Percentiles rank a stretch among this genome's conserved stretches.
Conservation (phyloP, 2,888 invertebrate genomes). For the Liopterus haemorrhoidalis region DNA sequence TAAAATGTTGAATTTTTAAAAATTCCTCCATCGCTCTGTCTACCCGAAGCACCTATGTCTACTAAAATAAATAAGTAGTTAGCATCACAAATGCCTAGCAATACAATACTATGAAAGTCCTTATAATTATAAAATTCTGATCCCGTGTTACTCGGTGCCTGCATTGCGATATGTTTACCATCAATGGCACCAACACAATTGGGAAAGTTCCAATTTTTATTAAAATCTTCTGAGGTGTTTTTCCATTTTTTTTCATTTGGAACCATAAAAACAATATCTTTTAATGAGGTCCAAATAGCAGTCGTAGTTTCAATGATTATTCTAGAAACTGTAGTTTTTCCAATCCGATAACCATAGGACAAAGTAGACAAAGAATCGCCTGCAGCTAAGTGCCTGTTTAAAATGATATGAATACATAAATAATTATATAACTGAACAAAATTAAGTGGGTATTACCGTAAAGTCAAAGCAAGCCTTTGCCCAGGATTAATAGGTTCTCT, state of each 20-base stretch:
- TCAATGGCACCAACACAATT: conserved; percentile 9
- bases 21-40: conserved; percentile 11
- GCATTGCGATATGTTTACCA: conserved; percentile 12
- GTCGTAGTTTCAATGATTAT: conserved; percentile 12
- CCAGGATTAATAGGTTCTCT: conserved; percentile 32
- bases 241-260: conserved; percentile 9
- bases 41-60: conserved; percentile 12
- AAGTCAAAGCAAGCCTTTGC: conserved; percentile 32
- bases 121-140: conserved; percentile 29
- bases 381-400: conserved; percentile 10
- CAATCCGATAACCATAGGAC: conserved; percentile 11
- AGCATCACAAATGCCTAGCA: conserved; percentile 28
- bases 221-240: conserved; percentile 3
- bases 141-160: conserved; percentile 25
- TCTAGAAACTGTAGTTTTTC: conserved; percentile 15
- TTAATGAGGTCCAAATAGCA: conserved; percentile 3
- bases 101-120: conserved; percentile 25
- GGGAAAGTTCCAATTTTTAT: conserved; percentile 10
- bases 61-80: conserved; percentile 27
- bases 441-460: conserved; percentile 26
- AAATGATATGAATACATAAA: neutral
- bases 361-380: conserved; percentile 10
- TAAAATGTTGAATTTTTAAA: conserved; percentile 4
- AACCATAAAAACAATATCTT: conserved; percentile 7
- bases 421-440: neutral